A percentile compares a stretch with the other conserved stretches of the same genome.
Evolutionary conservation across 2,888 invertebrate species (phyloP).

Genomic region (Melieria omissa): DNA sequence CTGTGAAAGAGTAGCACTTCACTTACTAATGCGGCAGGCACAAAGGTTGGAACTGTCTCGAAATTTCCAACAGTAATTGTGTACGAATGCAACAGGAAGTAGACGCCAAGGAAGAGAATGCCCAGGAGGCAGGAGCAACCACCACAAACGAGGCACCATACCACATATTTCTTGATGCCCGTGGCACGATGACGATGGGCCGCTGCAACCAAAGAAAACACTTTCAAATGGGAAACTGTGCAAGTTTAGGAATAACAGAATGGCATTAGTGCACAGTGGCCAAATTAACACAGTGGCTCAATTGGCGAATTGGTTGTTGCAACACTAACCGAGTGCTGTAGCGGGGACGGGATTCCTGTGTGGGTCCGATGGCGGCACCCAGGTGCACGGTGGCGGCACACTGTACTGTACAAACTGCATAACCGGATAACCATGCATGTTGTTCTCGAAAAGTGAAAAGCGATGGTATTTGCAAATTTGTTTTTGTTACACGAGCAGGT

Average conservation of each 20-base stretch:
- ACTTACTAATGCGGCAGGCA: conserved; percentile 89
- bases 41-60: conserved; percentile 95
- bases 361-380: conserved; percentile 64
- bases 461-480: too few species aligned
- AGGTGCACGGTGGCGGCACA: conserved; percentile 68
- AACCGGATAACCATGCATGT: conserved; percentile 74
- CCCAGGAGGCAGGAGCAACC: conserved; percentile 79
- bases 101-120: conserved; percentile 79
- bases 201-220: conserved; percentile 43
- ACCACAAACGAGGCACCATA: conserved; percentile 82
- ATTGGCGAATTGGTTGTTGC: too few species aligned
- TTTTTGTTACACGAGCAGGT: too few species aligned
- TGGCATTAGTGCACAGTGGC: too few species aligned
- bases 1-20: neutral
- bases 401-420: conserved; percentile 76
- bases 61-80: conserved; percentile 80
- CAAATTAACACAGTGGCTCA: neutral
- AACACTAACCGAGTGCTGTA: conserved; percentile 26
- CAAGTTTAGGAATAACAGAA: neutral
- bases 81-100: conserved; percentile 79
- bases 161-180: conserved; percentile 76
- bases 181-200: conserved; percentile 63
- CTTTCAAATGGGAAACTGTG: neutral
- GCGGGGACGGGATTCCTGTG: conserved; percentile 56
- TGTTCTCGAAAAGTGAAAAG: conserved; percentile 7